Evolutionary conservation across 2,797 vertebrate species (phyloP), one percentile per base, ranked within the genome.

Genomic region (Crax fasciolata): DNA sequence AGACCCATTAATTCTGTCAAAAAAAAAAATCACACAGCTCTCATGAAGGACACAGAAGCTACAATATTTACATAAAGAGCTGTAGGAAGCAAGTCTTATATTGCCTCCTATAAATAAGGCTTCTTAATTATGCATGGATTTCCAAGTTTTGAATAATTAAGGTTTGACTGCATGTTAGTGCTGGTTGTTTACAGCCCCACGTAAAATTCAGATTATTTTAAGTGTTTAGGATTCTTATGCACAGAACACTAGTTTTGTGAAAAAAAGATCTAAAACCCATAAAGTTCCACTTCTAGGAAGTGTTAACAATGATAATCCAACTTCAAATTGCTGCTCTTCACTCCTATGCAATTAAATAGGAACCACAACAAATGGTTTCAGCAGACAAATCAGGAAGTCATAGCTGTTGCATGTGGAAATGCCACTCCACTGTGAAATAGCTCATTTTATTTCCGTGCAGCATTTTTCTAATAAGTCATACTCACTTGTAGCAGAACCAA

Each of bases 401-500:
- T 17, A 73, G 27, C 7, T 77, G 16, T 4, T 85, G 23, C 18
- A 59, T 2, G 2, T 48, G 30, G 75, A 78, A 92, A 18, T 7
- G 11, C 5, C n/a, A 35, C 57, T 70, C 17, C 13, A 43, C 17
- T 87, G 94, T 52, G 10, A 71, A 32, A 17, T 3, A 63, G 23
- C 44, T 67, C 30, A 25, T n/a, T 55, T 80, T 70, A n/a, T 57
- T 94, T 74, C 67, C 93, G 49, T 49, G 70, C 76, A 96, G 39
- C 11, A 87, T 16, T 38, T 24, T 73, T 43, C 46, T 72, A 49
- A 9, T 21, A 84, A 52, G 72, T 52, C 70, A 95, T 90, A 99
- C 99, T 92, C 97, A 99, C 99, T 99, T 94, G 99, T 99, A 84
- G 99, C 99, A 93, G 99, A 99, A 78, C 99, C 99, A 90, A 99